phyloP scores from a whole-genome alignment of 2,113 vertebrate genomes.

The Malurus alboscapulatus region DNA sequence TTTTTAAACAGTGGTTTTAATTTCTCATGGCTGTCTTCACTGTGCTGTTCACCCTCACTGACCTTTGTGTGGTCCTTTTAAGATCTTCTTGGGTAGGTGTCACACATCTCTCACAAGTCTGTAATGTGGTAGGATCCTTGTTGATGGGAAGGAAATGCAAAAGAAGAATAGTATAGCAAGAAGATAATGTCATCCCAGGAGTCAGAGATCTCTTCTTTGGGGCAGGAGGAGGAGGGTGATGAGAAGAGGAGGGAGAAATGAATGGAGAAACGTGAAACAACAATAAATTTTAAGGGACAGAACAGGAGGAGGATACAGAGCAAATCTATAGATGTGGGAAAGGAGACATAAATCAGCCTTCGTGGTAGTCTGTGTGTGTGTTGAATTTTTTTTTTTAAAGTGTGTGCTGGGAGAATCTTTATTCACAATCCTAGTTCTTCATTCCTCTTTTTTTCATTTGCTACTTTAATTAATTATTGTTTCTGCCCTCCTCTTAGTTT shows the following conservation, averaged over 20 bases:
- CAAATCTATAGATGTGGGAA: not conserved
- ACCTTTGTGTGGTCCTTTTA: not conserved
- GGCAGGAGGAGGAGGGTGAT: not conserved
- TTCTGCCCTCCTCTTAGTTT: not conserved
- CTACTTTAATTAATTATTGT: not conserved
- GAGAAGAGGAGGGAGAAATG: not conserved
- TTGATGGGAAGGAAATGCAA: not conserved
- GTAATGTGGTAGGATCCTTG: not conserved
- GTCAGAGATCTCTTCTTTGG: not conserved
- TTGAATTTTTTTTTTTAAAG: not conserved
- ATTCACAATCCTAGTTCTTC: not conserved
- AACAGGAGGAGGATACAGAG: not conserved
- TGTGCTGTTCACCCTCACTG: not conserved
- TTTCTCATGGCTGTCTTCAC: not conserved
- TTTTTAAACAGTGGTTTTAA: not conserved
- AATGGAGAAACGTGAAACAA: not conserved
- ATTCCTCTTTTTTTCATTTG: not conserved
- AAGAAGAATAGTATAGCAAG: not conserved
- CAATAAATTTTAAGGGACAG: not conserved
- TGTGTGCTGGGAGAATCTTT: not conserved
- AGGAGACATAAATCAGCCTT: conserved; percentile 13
- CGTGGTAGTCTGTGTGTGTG: not conserved
- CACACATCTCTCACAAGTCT: not conserved
- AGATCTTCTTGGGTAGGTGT: not conserved
- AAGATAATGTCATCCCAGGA: not conserved